Percentiles rank a stretch among this genome's conserved stretches.
These are phyloP conservation scores for Cacoxenus indagator DNA, from an alignment of 2,888 invertebrate genomes.

Conservation along the genomic window DNA sequence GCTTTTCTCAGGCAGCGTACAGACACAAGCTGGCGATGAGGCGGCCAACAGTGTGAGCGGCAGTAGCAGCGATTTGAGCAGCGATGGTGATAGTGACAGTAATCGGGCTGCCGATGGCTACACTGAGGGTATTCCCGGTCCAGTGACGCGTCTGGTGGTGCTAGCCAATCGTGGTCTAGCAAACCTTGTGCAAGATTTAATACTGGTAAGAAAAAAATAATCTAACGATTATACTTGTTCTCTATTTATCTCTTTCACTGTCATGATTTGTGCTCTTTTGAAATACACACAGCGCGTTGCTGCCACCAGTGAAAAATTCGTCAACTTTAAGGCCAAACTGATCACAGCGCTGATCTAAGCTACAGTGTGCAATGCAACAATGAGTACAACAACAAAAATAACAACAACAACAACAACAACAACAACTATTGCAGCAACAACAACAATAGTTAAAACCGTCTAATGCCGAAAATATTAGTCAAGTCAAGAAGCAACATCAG, in stretches of 20 bases:
- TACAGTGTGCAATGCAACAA: constrained; percentile 8
- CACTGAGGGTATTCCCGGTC: constrained; percentile 88
- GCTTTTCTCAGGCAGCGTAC: constrained; percentile 85
- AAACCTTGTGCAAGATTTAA: constrained; percentile 89
- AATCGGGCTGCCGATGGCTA: constrained; percentile 76
- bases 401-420: background rate
- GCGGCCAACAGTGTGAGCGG: constrained; percentile 71
- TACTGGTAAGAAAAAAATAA: constrained; percentile 76
- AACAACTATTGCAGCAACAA: background rate
- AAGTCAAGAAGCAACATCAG: background rate
- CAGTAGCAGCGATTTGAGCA: constrained; percentile 54
- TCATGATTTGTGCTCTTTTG: constrained; percentile 55
- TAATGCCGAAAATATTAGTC: constrained; percentile 19
- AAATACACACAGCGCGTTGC: constrained; percentile 85
- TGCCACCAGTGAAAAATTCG: constrained; percentile 91
- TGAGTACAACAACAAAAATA: background rate
- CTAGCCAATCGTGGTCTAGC: constrained; percentile 89
- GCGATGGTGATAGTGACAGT: constrained; percentile 72
- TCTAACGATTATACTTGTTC: background rate
- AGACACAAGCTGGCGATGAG: constrained; percentile 75
- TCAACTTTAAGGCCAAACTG: constrained; percentile 93
- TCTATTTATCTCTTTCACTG: too few species aligned
- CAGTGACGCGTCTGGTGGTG: constrained; percentile 87
- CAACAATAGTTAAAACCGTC: background rate
- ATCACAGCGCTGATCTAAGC: constrained; percentile 88